Conservation (phyloP, 2,888 invertebrate genomes). For the Cosmorhoe ocellata region DNA sequence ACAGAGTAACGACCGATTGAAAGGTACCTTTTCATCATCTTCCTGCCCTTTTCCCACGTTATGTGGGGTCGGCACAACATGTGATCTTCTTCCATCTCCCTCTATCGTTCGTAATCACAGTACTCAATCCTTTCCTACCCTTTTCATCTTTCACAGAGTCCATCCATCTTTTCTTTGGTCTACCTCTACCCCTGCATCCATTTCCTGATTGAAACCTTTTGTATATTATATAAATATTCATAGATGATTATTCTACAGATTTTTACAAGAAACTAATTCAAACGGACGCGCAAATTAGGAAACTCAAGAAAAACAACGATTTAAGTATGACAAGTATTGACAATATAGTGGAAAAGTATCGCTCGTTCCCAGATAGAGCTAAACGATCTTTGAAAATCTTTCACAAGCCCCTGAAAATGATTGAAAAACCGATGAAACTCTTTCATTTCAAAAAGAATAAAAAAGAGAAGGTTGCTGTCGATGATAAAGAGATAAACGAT, state of each 20-base stretch:
- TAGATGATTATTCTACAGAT: conserved; percentile 41
- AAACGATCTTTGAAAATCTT: conserved; percentile 47
- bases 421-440: too few species aligned
- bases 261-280: conserved; percentile 65
- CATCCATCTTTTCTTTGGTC: too few species aligned
- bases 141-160: too few species aligned
- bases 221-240: too few species aligned
- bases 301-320: conserved; percentile 45
- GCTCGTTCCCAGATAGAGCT: conserved; percentile 38
- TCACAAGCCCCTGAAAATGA: conserved; percentile 24
- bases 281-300: conserved; percentile 63
- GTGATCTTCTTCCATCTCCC: too few species aligned
- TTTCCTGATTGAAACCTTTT: too few species aligned
- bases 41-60: too few species aligned
- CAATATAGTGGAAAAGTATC: conserved; percentile 22
- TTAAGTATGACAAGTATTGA: neutral
- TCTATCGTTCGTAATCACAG: too few species aligned
- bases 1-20: conserved; percentile 47
- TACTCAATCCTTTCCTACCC: too few species aligned
- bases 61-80: too few species aligned
- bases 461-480: neutral
- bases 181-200: too few species aligned
- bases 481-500: neutral
- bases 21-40: conserved; percentile 46
- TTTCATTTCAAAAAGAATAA: conserved; percentile 25